Base-by-base conservation (phyloP, 2,797 vertebrate genomes). In the Lateolabrax maculatus region DNA sequence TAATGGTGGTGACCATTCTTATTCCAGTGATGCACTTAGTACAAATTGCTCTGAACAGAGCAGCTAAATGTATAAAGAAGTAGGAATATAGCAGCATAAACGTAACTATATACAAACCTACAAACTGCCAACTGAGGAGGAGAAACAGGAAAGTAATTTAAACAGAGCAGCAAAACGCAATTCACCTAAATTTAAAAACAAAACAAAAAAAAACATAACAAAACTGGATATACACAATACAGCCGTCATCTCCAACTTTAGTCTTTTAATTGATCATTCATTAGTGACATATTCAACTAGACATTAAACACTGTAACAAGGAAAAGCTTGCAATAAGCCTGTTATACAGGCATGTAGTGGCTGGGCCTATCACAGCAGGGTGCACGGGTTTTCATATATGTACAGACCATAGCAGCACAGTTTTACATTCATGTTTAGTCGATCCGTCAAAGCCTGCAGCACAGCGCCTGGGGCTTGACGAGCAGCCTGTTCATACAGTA, bases 361-460 rank as follows among this genome's bases (percentile, higher is more conserved):
- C 6, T 13, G 37, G 1, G 27, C 12, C 5, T 6, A 21, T 70
- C 13, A 25, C 37, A 37, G 6, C 31, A 11, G 56, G 10, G 43
- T 43, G 39, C 63, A 66, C 25, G 55, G 75, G 56, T 74, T 67
- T 72, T 29, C 39, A 29, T 60, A 53, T 9, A 66, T 0, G 1
- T 15, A n/a, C n/a, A 53, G 16, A 57, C 12, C 13, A 29, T 67
- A 88, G 86, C 85, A 85, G 86, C 88, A 79, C 51, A 63, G 68
- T 52, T 84, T 89, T 83, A 88, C 90, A 90, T 88, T 85, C 83
- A 82, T 18, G 52, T 78, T 57, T 16, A 34, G 56, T 11, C 41
- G 18, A 66, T 36, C 58, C 36, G 15, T 44, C 13, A 9, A 16
- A 51, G 61, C 23, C 39, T n/a, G 23, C 29, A 63, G 53, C 25